These are phyloP conservation scores for Thera obeliscata DNA, from an alignment of 2,888 invertebrate species.

Conservation along the genomic window DNA sequence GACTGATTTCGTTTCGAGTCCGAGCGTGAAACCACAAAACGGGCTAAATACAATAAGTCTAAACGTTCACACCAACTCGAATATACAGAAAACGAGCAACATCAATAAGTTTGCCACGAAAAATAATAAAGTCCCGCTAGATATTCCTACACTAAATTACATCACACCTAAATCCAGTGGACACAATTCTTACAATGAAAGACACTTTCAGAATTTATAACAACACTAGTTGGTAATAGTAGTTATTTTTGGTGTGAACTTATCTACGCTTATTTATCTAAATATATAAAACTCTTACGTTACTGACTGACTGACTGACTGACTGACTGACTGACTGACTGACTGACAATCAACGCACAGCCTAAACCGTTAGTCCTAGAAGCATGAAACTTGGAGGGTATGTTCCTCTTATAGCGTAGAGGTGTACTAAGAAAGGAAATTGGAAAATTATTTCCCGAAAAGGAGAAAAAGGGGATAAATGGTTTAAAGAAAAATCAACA, in stretches of 20 bases:
- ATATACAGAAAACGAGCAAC: conserved; percentile 62
- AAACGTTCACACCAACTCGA: conserved; percentile 76
- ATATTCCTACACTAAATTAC: conserved; percentile 76
- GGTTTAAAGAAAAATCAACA: no score
- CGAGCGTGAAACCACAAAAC: conserved; percentile 72
- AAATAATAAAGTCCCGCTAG: conserved; percentile 64
- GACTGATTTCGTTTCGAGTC: conserved; percentile 80
- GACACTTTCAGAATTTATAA: conserved; percentile 84
- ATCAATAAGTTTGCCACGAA: conserved; percentile 59
- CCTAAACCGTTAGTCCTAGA: no score
- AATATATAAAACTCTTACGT: no score
- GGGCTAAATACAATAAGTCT: conserved; percentile 79
- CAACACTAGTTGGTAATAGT: conserved; percentile 47
- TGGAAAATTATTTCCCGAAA: no score
- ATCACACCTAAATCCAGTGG: conserved; percentile 74
- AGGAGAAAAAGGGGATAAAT: no score
- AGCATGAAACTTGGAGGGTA: no score
- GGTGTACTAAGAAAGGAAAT: no score
- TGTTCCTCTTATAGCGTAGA: no score
- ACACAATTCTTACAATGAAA: conserved; percentile 67
- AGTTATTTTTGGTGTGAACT: conserved; percentile 37
- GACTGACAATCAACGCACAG: no score
- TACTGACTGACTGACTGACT: no score
- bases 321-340: no score
- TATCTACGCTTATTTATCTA: conserved; percentile 42